Conservation (phyloP, 2,888 invertebrate genomes). For the Thecophora atra region DNA sequence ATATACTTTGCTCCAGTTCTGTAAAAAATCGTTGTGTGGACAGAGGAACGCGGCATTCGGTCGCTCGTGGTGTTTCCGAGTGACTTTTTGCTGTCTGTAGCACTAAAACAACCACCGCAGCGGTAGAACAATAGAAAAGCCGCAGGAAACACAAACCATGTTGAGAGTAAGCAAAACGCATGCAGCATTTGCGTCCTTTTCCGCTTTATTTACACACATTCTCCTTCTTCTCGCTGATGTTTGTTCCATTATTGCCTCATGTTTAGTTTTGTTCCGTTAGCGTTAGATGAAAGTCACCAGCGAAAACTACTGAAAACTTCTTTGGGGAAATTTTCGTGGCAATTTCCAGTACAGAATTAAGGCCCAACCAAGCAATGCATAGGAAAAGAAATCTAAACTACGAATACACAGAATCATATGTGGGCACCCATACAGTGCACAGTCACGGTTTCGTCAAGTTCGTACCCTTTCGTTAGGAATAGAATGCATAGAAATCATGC, state of each 20-base stretch:
- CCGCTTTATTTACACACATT: no score
- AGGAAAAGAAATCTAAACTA: no score
- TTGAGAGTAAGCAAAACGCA: background rate
- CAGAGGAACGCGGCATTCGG: background rate
- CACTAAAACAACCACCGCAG: background rate
- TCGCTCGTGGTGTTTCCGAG: background rate
- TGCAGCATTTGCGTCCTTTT: background rate
- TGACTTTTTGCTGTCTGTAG: background rate
- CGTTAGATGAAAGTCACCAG: background rate
- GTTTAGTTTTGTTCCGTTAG: background rate
- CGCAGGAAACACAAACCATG: background rate
- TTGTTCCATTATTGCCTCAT: background rate
- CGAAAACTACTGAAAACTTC: no score
- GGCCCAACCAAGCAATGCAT: no score
- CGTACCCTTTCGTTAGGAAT: no score
- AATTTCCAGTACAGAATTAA: no score
- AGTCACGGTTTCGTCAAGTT: no score
- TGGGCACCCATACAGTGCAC: no score
- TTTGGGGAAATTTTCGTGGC: no score
- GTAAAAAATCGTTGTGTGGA: background rate
- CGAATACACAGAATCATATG: no score
- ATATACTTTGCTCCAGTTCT: constrained; percentile 20
- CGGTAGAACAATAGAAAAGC: background rate
- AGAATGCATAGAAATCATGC: no score
- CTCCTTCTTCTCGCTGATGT: no score